Conservation (phyloP, 1,140 invertebrate species). For the Coptotermes formosanus region DNA sequence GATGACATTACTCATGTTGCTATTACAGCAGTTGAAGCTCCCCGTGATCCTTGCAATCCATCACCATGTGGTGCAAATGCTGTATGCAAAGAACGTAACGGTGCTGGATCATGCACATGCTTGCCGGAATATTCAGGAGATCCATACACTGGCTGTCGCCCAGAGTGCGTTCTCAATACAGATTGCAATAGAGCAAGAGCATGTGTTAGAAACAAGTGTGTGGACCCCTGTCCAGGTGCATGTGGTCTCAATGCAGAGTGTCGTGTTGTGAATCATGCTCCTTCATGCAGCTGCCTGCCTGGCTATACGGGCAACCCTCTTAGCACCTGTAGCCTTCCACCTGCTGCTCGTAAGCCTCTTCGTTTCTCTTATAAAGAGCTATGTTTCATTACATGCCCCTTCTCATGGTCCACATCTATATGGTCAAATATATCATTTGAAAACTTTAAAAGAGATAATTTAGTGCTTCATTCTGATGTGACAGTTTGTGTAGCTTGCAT, state of each 20-base stretch:
- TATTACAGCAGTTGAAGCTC: slow-evolving; percentile 36
- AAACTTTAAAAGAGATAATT: not conserved
- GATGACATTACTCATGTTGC: not conserved
- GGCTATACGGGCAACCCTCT: slow-evolving; percentile 72
- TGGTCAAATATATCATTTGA: slow-evolving; percentile 24
- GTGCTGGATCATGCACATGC: slow-evolving; percentile 72
- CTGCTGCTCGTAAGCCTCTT: slow-evolving; percentile 39
- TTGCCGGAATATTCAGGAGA: slow-evolving; percentile 78
- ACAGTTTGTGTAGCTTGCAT: slow-evolving; percentile 32
- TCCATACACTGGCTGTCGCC: slow-evolving; percentile 63
- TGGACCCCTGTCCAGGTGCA: slow-evolving; percentile 66
- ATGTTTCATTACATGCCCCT: slow-evolving; percentile 31
- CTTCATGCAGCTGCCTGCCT: slow-evolving; percentile 67
- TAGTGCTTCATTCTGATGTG: slow-evolving; percentile 45
- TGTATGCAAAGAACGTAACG: slow-evolving; percentile 65
- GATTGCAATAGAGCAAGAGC: slow-evolving; percentile 70
- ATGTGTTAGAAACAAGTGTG: slow-evolving; percentile 68
- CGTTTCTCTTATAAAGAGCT: slow-evolving; percentile 19
- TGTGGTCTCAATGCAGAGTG: slow-evolving; percentile 73
- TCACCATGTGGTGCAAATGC: slow-evolving; percentile 76
- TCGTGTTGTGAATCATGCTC: slow-evolving; percentile 70
- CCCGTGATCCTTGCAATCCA: slow-evolving; percentile 65
- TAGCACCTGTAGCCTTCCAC: slow-evolving; percentile 51
- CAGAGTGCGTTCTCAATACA: slow-evolving; percentile 68
- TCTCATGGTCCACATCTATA: slow-evolving; percentile 40